These are phyloP conservation scores for Falcunculus frontatus DNA, from an alignment of 2,113 vertebrate genomes.

Conservation along the genomic window DNA sequence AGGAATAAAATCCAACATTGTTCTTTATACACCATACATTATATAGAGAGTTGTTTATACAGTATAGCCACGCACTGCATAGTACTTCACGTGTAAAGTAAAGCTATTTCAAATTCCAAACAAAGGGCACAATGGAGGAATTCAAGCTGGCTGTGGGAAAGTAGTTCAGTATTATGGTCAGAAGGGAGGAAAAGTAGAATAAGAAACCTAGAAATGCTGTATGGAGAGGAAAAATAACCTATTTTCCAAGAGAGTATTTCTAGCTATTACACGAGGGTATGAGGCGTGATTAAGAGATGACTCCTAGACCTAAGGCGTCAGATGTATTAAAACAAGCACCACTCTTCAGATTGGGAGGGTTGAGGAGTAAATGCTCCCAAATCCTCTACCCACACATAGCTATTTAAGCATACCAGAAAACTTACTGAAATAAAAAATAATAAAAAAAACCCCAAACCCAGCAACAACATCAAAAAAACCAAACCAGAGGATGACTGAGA, in stretches of 20 bases:
- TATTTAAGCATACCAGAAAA: neutral
- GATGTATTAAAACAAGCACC: neutral
- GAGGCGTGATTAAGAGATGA: neutral
- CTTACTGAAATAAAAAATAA: neutral
- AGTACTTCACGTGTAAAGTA: neutral
- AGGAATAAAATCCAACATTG: neutral
- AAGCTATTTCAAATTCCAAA: neutral
- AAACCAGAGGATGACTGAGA: neutral
- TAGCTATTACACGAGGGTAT: neutral
- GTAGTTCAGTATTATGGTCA: neutral
- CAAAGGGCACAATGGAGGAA: neutral
- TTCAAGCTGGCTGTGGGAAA: neutral
- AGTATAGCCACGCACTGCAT: neutral
- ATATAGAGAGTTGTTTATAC: neutral
- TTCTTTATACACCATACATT: neutral
- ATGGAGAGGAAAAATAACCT: accelerated
- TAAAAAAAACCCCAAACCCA: neutral
- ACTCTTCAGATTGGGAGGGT: neutral
- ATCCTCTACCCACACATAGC: neutral
- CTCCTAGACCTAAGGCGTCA: neutral
- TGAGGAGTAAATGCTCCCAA: neutral
- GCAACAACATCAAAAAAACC: no score
- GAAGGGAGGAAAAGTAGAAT: neutral
- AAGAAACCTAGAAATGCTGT: neutral
- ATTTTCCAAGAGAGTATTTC: neutral